Evolutionary conservation across 1,140 invertebrate genomes (phyloP), one percentile per base, ranked within the genome.

Genomic region (Chrysopa pallens): DNA sequence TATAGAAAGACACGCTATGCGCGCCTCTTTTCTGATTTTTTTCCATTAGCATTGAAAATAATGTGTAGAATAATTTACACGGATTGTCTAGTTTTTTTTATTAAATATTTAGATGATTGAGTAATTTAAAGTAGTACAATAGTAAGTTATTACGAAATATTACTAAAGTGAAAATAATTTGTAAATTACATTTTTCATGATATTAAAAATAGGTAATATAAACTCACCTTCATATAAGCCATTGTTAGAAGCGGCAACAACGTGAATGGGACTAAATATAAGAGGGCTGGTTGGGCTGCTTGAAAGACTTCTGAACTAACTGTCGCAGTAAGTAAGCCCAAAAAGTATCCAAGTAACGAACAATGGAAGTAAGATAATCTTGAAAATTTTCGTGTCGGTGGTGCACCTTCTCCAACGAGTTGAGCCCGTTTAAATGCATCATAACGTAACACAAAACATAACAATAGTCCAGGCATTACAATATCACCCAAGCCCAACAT

Each of bases 291-390:
- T 66, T 97, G 93, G 38, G 93, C 92, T 47, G 91, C 91, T 73
- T 93, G 93, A 68, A 96, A 96, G 52, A 96, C 80, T 69, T 97
- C 92, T 11, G 89, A 92, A 50, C 89, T 94, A 44, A 96, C 87
- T 23, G 92, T 96, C 40, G 93, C 93, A 55, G 92, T 96, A 57
- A 96, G 70, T 56, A 96, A 69, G 49, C 93, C 92, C 66, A 96
- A 71, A 68, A 97, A 96, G 68, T 97, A 97, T 49, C 93, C 93
- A 58, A 97, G 80, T 54, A 97, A 74, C 51, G 92, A 96, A 72
- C 93, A 97, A 70, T 96, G 93, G 74, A 97, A 97, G 71, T 96
- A 95, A 40, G 75, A 77, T 46, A 78, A 57, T 42, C 70, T 64
- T 29, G 69, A 72, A 29, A 69, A 62, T 55, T 57, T 6, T 51